Evolutionary conservation across 2,113 vertebrate species (phyloP).

Genomic region (Neogobius melanostomus): DNA sequence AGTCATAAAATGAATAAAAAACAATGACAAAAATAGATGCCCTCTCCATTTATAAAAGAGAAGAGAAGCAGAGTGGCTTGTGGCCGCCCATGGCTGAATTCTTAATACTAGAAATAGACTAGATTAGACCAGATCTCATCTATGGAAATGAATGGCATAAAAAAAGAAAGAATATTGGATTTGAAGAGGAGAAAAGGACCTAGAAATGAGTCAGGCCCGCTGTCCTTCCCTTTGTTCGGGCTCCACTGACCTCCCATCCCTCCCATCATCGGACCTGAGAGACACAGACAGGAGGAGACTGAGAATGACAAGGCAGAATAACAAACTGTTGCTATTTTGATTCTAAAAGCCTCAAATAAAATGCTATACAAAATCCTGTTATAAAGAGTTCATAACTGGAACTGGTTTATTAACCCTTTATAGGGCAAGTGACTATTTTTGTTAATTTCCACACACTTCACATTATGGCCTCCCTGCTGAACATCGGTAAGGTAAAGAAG

Average conservation of each 20-base stretch:
- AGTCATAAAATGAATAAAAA: no score
- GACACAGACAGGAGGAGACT: conserved; percentile 4
- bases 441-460: no score
- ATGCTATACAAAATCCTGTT: neutral
- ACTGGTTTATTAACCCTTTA: no score
- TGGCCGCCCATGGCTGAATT: no score
- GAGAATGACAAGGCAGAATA: conserved; percentile 4
- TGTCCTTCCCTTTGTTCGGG: conserved; percentile 65
- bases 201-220: conserved; percentile 61
- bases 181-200: conserved; percentile 47
- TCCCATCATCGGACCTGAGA: conserved; percentile 61
- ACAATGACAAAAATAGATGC: no score
- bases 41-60: no score
- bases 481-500: no score
- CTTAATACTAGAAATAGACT: no score
- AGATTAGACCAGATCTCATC: neutral
- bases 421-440: no score
- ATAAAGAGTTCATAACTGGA: neutral
- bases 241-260: conserved; percentile 60
- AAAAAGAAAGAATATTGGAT: neutral
- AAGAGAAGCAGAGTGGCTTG: no score
- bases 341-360: neutral
- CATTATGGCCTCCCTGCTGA: no score
- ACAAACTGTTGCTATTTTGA: neutral
- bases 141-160: neutral